These are phyloP conservation scores for Ectropis crepuscularia DNA, from an alignment of 2,888 invertebrate genomes.

Conservation along the genomic window DNA sequence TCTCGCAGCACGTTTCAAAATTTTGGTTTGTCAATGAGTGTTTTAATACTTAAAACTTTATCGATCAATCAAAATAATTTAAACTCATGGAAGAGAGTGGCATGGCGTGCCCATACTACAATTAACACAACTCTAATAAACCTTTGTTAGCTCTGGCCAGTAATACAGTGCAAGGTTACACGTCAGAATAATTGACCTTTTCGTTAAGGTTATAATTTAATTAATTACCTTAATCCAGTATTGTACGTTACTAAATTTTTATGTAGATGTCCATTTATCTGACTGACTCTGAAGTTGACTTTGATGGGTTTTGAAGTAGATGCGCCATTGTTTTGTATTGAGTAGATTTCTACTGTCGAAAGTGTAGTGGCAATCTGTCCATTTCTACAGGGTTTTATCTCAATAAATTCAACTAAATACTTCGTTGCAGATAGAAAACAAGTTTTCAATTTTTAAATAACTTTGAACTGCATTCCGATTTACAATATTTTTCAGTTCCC, in stretches of 20 bases:
- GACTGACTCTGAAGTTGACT: slow-evolving; percentile 20
- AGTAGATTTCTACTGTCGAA: too few relatives aligned
- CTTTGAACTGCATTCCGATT: too few relatives aligned
- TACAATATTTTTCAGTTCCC: too few relatives aligned
- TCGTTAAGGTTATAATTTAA: slow-evolving; percentile 60
- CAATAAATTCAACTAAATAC: too few relatives aligned
- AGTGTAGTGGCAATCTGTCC: too few relatives aligned
- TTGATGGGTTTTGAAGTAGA: slow-evolving; percentile 29
- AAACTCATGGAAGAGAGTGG: slow-evolving; percentile 6
- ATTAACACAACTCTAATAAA: slow-evolving; percentile 20
- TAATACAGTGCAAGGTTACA: slow-evolving; percentile 47
- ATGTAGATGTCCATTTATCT: slow-evolving; percentile 47
- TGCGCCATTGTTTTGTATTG: slow-evolving; percentile 28
- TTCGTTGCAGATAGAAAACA: too few relatives aligned
- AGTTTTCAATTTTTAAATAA: too few relatives aligned
- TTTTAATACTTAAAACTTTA: slow-evolving; percentile 27
- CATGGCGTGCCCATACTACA: slow-evolving; percentile 25
- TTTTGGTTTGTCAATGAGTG: slow-evolving; percentile 28
- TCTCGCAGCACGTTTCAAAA: slow-evolving; percentile 39
- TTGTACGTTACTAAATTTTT: slow-evolving; percentile 23
- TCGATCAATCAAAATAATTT: slow-evolving; percentile 35
- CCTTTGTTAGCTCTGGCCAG: slow-evolving; percentile 24
- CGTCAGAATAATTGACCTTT: slow-evolving; percentile 58
- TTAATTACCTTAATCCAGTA: slow-evolving; percentile 60
- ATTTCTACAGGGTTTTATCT: too few relatives aligned